phyloP scores from a whole-genome alignment of 2,113 vertebrate genomes.

The Notiomystis cincta region DNA sequence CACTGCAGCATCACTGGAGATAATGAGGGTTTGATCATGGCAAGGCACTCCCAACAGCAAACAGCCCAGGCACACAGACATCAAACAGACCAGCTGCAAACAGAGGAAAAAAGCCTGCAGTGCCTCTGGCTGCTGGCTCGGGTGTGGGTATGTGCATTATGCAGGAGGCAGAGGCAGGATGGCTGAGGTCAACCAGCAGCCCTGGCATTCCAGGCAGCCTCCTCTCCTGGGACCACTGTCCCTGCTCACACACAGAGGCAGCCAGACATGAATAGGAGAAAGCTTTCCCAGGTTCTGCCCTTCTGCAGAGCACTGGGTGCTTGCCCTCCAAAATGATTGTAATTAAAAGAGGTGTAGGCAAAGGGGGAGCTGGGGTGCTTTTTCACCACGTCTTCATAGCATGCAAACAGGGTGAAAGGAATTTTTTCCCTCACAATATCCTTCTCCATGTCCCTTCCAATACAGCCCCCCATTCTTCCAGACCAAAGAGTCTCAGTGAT shows the following conservation, averaged over 20 bases:
- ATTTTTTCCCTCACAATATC: neutral
- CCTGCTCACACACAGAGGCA: conserved; percentile 69
- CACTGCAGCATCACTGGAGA: neutral
- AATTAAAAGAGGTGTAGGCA: neutral
- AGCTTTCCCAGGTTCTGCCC: conserved; percentile 57
- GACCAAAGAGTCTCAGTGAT: conserved; percentile 34
- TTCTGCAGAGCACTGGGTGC: neutral
- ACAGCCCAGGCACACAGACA: conserved; percentile 51
- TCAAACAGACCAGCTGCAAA: conserved; percentile 64
- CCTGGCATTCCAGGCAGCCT: conserved; percentile 64
- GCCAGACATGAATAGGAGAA: conserved; percentile 78
- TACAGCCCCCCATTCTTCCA: neutral
- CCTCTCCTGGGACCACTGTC: conserved; percentile 56
- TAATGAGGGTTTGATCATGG: conserved; percentile 37
- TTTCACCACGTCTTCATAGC: conserved; percentile 13
- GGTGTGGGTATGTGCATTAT: neutral
- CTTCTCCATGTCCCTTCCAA: neutral
- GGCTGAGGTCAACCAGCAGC: conserved; percentile 39
- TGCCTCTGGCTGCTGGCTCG: neutral
- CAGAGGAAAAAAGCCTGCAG: neutral
- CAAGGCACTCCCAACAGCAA: neutral
- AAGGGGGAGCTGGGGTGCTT: neutral
- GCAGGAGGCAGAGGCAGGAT: conserved; percentile 25
- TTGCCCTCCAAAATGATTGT: neutral
- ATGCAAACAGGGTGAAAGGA: neutral